Evolutionary conservation across 1,140 invertebrate species (phyloP), one percentile per base, ranked within the genome.

Genomic region (Teleogryllus occipitalis): DNA sequence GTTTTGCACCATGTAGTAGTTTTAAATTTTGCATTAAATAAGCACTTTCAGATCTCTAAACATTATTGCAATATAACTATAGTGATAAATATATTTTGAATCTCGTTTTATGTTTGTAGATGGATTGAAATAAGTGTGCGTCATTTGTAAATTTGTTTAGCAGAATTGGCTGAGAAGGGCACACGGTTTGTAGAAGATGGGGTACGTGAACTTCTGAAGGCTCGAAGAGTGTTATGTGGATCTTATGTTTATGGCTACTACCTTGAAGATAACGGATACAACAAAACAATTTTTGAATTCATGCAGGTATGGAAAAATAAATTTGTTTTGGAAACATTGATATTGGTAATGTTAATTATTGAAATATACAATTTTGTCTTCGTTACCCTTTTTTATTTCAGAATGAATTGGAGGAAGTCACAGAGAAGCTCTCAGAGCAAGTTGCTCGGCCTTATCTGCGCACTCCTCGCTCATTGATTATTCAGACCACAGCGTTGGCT

Each of bases 191-290:
- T 93, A 14, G 90, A 92, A 83, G 90, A 92, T 83, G 90, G 91
- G 73, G 88, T 92, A 8, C 85, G 89, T 78, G 91, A 92, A 84
- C 83, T 93, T 27, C 83, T 92, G 14, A 91, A 92, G 85, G 90
- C 91, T 7, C 84, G 92, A 73, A 84, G 90, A 78, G 89, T 93
- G 18, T 84, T 93, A 6, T 91, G 91, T 84, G 92, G 90, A 74
- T 91, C 90, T 10, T 92, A 92, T 84, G 90, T 92, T 4, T 92
- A 92, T 85, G 91, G 91, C 4, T 93, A 90, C 83, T 92, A 91
- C 83, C 83, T 93, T 21, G 89, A 88, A 82, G 90, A 91, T 82
- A 90, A 90, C 83, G 90, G 90, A 5, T 91, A 91, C 82, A 92
- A 91, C 82, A 91, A 90, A 84, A 89, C 89, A 78, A 91, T 92